These are phyloP conservation scores for Pristiophorus japonicus DNA, from an alignment of 2,113 vertebrate genomes.

Conservation along the genomic window DNA sequence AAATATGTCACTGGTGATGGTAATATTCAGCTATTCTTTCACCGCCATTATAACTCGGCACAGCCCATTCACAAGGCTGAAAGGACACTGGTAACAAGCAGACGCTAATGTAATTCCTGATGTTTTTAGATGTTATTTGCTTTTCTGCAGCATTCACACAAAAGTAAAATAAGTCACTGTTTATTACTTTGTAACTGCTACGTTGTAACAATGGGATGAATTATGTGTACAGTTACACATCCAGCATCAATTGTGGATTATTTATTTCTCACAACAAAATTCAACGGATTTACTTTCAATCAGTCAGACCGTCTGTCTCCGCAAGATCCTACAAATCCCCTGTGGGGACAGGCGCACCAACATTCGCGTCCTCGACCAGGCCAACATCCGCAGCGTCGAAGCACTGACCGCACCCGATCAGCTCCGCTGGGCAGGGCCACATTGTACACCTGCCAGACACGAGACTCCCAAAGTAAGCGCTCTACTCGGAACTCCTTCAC, in stretches of 20 bases:
- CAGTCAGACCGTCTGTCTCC: too few species aligned
- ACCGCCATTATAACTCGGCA: neutral
- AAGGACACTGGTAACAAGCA: neutral
- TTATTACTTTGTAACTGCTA: neutral
- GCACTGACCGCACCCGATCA: too few species aligned
- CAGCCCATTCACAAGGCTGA: neutral
- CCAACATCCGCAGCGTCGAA: too few species aligned
- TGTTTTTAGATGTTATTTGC: neutral
- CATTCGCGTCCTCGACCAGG: too few species aligned
- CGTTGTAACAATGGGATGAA: neutral
- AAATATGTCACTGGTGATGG: neutral
- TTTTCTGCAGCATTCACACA: neutral
- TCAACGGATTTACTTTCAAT: neutral
- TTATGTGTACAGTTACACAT: neutral
- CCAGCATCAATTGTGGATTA: neutral
- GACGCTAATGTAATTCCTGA: neutral
- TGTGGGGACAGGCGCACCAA: too few species aligned
- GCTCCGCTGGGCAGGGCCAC: too few species aligned
- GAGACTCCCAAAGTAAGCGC: too few species aligned
- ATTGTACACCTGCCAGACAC: too few species aligned
- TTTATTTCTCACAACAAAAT: neutral
- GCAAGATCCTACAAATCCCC: too few species aligned
- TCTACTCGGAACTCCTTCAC: too few species aligned
- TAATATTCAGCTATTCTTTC: neutral
- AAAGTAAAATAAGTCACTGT: neutral